Percentiles rank a stretch among this genome's conserved stretches.
Evolutionary conservation across 2,797 vertebrate genomes (phyloP).

Genomic region (Sphaeramia orbicularis): DNA sequence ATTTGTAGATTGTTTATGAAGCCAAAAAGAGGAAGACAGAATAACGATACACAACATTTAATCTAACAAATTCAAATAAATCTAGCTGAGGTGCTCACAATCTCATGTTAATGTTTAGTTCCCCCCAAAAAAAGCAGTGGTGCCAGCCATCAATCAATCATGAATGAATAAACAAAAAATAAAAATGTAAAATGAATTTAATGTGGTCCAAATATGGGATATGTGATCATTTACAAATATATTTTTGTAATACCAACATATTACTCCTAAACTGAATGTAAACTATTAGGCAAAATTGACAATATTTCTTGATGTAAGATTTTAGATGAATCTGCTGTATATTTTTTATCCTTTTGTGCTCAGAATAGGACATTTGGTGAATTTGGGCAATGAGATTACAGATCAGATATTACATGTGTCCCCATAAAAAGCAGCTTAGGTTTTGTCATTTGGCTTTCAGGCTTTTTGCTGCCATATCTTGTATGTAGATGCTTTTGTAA

Average conservation of each 20-base stretch:
- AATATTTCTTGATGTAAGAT: conserved; percentile 71
- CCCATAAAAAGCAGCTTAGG: conserved; percentile 55
- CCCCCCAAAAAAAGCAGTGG: conserved; percentile 19
- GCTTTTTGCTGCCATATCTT: conserved; percentile 84
- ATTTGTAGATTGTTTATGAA: conserved; percentile 78
- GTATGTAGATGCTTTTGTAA: conserved; percentile 82
- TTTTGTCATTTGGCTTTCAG: conserved; percentile 63
- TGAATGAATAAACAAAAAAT: conserved; percentile 38
- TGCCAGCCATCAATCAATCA: conserved; percentile 38
- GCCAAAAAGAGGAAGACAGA: conserved; percentile 61
- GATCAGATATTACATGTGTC: conserved; percentile 60
- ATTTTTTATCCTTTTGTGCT: conserved; percentile 67
- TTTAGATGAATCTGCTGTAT: conserved; percentile 75
- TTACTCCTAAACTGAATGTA: conserved; percentile 73
- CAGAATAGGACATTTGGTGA: conserved; percentile 64
- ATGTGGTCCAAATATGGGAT: conserved; percentile 76
- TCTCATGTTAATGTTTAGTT: conserved; percentile 25
- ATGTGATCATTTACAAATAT: conserved; percentile 61
- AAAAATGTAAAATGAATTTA: conserved; percentile 54
- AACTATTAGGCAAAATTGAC: conserved; percentile 73
- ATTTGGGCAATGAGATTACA: conserved; percentile 51
- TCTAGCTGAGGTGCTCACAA: conserved; percentile 23
- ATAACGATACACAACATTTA: conserved; percentile 46
- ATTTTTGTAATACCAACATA: conserved; percentile 70
- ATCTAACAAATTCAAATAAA: conserved; percentile 47